Conservation (phyloP, 1,140 invertebrate species). For the Panonychus citri region DNA sequence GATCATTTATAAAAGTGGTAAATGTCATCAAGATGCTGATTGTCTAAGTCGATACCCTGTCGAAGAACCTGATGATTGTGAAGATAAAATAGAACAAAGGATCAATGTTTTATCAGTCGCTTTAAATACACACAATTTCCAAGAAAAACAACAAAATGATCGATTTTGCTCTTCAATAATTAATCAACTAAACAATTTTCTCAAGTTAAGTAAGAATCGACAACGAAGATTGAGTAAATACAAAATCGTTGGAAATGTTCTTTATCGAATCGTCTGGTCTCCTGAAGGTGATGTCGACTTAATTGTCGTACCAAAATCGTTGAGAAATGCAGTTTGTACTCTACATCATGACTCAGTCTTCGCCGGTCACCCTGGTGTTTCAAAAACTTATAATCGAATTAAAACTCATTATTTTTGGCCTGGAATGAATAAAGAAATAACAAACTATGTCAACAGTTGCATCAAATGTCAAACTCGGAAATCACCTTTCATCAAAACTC, state of each 20-base stretch:
- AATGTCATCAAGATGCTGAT: slow-evolving; percentile 6
- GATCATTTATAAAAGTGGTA: slow-evolving; percentile 8
- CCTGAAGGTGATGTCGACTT: background rate
- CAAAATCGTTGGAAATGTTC: background rate
- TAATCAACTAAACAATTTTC: no score
- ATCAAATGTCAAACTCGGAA: slow-evolving; percentile 1
- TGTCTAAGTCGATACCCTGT: slow-evolving; percentile 3
- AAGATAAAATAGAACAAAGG: background rate
- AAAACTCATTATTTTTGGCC: background rate
- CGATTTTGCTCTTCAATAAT: no score
- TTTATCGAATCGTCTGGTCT: background rate
- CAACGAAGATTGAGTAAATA: background rate
- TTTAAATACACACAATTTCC: no score
- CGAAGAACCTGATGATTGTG: background rate
- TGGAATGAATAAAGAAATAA: background rate
- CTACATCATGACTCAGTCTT: background rate
- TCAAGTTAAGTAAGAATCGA: no score
- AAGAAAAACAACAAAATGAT: no score
- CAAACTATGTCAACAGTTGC: slow-evolving; percentile 1
- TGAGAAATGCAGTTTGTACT: background rate
- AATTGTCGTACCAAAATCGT: background rate
- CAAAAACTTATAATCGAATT: background rate
- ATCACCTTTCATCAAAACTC: background rate
- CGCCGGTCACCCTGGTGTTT: background rate
- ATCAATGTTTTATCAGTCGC: no score